phyloP scores from a whole-genome alignment of 2,797 vertebrate genomes.

The Bovichtus diacanthus region DNA sequence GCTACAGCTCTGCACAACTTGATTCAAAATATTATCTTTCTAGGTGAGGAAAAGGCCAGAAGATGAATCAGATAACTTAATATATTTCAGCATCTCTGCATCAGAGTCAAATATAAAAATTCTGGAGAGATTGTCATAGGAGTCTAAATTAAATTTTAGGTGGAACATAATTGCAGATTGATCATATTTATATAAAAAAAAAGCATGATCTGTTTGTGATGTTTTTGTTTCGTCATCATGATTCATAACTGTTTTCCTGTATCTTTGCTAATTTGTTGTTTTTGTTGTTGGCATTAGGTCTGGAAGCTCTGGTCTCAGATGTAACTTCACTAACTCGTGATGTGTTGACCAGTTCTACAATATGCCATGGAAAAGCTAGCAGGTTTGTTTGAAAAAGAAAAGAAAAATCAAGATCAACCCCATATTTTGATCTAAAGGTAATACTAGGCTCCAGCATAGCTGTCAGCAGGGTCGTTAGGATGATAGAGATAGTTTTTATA shows the following conservation, averaged over 20 bases:
- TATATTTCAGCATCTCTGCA: background rate
- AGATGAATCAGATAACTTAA: background rate
- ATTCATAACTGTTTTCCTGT: background rate
- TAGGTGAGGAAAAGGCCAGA: background rate
- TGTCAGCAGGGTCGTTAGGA: background rate
- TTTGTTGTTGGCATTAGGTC: background rate
- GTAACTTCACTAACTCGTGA: background rate
- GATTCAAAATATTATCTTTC: background rate
- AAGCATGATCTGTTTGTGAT: too few relatives aligned
- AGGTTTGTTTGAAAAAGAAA: background rate
- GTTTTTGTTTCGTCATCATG: background rate
- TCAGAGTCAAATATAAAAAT: background rate
- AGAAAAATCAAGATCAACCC: too few relatives aligned
- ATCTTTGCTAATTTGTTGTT: background rate
- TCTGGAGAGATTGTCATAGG: background rate
- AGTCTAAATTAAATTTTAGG: background rate
- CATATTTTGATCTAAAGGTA: too few relatives aligned
- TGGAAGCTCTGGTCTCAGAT: background rate
- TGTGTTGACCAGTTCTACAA: background rate
- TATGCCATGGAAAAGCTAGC: background rate
- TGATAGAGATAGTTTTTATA: background rate
- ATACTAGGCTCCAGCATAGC: background rate
- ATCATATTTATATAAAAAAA: background rate
- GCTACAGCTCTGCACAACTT: background rate
- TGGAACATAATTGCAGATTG: background rate